Evolutionary conservation across 2,797 vertebrate species (phyloP).

Genomic region (Myotis findleyi): DNA sequence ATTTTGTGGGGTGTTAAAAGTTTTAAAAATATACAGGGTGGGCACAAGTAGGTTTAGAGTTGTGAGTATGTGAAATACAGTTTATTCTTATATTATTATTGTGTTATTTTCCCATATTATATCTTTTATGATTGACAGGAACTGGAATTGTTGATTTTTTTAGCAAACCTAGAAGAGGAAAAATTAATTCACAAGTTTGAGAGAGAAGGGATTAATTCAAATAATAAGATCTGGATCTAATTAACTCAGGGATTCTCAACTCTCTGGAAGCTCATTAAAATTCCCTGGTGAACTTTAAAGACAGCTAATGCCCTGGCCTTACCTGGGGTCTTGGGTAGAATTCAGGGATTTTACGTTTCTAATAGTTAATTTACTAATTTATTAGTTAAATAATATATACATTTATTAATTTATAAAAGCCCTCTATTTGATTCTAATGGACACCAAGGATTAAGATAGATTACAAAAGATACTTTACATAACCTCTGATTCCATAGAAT

Average conservation of each 20-base stretch:
- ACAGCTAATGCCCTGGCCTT: background rate
- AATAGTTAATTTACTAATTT: conserved; percentile 17
- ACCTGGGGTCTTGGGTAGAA: background rate
- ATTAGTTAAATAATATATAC: background rate
- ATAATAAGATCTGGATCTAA: background rate
- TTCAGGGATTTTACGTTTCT: background rate
- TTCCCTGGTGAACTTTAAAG: background rate
- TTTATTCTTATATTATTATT: background rate
- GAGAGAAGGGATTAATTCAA: background rate
- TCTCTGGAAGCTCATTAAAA: background rate
- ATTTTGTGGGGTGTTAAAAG: background rate
- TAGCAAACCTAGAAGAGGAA: background rate
- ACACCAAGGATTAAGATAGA: background rate
- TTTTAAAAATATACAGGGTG: background rate
- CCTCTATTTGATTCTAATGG: background rate
- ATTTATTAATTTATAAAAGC: background rate
- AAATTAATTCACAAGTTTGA: background rate
- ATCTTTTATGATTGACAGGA: background rate
- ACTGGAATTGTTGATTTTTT: background rate
- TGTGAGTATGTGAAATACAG: background rate
- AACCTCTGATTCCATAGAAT: background rate
- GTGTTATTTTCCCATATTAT: background rate
- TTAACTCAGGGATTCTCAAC: background rate
- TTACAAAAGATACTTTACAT: background rate
- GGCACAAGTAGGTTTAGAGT: background rate